These are phyloP conservation scores for Eremobia ochroleuca DNA, from an alignment of 2,888 invertebrate species.

Conservation along the genomic window DNA sequence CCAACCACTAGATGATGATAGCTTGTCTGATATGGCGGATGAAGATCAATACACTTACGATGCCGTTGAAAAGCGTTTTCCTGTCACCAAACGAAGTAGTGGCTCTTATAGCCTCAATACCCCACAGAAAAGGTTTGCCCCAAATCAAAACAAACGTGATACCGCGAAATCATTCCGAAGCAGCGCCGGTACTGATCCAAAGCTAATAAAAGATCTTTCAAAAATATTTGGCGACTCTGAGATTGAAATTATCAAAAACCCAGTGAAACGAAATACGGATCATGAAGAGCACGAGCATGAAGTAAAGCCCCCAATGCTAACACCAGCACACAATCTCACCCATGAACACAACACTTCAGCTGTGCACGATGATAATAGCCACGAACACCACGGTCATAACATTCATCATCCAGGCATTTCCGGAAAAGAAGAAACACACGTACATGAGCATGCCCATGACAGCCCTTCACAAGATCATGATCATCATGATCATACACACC, in stretches of 20 bases:
- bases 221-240: constrained; percentile 92
- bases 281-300: constrained; percentile 81
- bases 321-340: constrained; percentile 78
- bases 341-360: constrained; percentile 73
- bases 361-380: constrained; percentile 78
- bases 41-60: constrained; percentile 86
- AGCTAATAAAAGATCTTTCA: constrained; percentile 93
- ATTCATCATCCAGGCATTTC: constrained; percentile 81
- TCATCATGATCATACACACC: constrained; percentile 65
- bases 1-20: constrained; percentile 87
- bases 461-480: constrained; percentile 46
- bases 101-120: constrained; percentile 78
- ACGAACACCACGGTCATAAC: constrained; percentile 80
- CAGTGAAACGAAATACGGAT: constrained; percentile 90
- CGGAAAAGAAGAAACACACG: constrained; percentile 70
- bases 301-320: constrained; percentile 83
- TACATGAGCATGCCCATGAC: constrained; percentile 28
- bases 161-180: constrained; percentile 81
- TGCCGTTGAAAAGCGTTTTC: constrained; percentile 91
- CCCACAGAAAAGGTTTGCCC: constrained; percentile 81
- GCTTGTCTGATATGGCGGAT: constrained; percentile 81
- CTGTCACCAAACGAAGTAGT: constrained; percentile 93
- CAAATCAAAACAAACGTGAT: constrained; percentile 81
- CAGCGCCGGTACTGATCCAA: constrained; percentile 92
- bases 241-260: constrained; percentile 84